Percentiles rank a stretch among this genome's conserved stretches.
phyloP scores from a whole-genome alignment of 2,797 vertebrate genomes.

The Phoxinus dragarum region DNA sequence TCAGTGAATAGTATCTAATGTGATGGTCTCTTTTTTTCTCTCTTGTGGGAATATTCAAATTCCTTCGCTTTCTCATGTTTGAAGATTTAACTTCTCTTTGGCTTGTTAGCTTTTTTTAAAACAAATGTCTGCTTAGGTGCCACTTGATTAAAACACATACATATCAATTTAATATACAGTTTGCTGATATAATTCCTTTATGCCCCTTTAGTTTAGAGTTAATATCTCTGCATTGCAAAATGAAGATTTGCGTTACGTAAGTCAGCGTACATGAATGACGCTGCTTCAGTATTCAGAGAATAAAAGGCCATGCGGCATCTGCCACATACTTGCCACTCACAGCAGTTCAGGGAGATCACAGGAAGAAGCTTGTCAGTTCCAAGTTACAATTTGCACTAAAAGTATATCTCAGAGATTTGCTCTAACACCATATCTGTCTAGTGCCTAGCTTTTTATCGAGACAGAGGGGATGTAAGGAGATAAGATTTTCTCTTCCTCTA shows the following conservation, averaged over 20 bases:
- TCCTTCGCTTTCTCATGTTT: conserved; percentile 12
- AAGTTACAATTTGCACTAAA: conserved; percentile 75
- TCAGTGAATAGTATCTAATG: conserved; percentile 73
- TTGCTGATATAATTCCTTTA: neutral
- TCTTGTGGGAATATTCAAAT: conserved; percentile 67
- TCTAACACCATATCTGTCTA: conserved; percentile 73
- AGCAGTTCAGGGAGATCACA: conserved; percentile 73
- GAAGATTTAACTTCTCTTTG: neutral
- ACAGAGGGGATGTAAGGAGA: conserved; percentile 73
- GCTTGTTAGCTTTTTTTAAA: neutral
- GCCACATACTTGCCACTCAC: conserved; percentile 68
- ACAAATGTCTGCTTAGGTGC: neutral
- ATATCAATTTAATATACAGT: neutral
- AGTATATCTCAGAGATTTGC: conserved; percentile 77
- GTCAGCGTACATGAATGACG: conserved; percentile 22
- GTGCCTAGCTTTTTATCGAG: conserved; percentile 68
- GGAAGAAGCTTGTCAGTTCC: conserved; percentile 69
- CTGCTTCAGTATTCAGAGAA: conserved; percentile 20
- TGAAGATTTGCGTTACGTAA: conserved; percentile 16
- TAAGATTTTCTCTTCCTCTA: conserved; percentile 52
- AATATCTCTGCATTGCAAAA: neutral
- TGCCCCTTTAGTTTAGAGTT: neutral
- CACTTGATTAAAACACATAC: neutral
- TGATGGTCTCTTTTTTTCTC: neutral
- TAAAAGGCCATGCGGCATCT: conserved; percentile 60